A percentile compares a stretch with the other conserved stretches of the same genome.
Conservation (phyloP, 2,113 vertebrate species). For the Chlorodrepanis virens region DNA sequence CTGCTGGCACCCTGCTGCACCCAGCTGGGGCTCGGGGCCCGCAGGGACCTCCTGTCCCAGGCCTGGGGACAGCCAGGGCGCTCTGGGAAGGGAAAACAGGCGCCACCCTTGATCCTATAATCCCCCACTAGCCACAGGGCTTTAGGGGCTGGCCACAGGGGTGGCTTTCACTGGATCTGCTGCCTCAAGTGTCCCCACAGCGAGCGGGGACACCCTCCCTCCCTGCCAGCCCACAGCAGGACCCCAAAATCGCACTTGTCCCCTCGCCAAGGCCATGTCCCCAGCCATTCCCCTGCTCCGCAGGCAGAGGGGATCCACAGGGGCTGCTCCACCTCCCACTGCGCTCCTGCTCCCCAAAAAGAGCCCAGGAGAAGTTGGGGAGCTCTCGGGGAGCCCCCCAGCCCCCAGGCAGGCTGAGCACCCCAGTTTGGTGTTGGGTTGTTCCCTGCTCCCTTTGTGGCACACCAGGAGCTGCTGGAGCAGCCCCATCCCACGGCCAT, state of each 20-base stretch:
- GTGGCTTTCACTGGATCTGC: not conserved
- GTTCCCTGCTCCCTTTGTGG: rapidly evolving
- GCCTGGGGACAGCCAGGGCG: not conserved
- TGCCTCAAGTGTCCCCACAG: not conserved
- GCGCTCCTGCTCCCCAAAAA: not conserved
- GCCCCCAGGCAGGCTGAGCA: not conserved
- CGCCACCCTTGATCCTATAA: not conserved
- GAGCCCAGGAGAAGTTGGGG: not conserved
- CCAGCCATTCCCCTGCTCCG: rapidly evolving
- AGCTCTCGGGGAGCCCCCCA: rapidly evolving
- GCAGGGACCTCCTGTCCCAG: not conserved
- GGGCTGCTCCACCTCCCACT: not conserved
- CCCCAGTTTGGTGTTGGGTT: rapidly evolving
- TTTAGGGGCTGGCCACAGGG: not conserved
- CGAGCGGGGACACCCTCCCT: rapidly evolving
- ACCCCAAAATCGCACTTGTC: rapidly evolving
- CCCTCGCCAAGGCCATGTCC: not conserved
- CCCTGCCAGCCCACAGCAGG: not conserved
- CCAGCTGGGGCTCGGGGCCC: not conserved
- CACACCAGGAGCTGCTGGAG: not conserved
- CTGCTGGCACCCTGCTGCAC: not conserved
- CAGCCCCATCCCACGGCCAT: rapidly evolving
- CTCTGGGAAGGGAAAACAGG: not conserved
- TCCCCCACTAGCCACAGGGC: not conserved
- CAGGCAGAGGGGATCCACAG: not conserved